Conservation (phyloP, 2,113 vertebrate genomes). For the Myiopsitta monachus region DNA sequence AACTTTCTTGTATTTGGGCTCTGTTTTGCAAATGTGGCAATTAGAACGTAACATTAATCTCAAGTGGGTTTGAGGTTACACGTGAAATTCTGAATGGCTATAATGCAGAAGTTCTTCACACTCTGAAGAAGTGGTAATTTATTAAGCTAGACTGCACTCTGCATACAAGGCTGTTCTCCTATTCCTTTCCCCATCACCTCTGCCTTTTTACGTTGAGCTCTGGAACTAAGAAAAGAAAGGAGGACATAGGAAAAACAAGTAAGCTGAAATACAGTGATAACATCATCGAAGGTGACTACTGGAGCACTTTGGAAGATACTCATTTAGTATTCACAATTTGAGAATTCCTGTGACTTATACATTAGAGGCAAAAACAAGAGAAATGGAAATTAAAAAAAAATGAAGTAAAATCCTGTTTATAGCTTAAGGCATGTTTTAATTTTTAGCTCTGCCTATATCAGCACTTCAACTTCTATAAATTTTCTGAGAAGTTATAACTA, state of each 20-base stretch:
- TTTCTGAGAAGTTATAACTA: not conserved
- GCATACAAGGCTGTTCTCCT: not conserved
- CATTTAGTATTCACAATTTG: not conserved
- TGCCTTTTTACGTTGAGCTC: not conserved
- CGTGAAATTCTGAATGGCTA: not conserved
- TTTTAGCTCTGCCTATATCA: constrained; percentile 28
- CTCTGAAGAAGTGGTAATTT: not conserved
- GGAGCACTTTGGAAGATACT: not conserved
- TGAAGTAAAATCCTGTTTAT: not conserved
- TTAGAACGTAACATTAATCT: not conserved
- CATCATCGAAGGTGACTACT: not conserved
- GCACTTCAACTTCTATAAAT: not conserved
- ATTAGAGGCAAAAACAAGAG: not conserved
- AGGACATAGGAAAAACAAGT: not conserved
- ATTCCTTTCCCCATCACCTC: not conserved
- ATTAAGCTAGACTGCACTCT: not conserved
- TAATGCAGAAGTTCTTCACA: not conserved
- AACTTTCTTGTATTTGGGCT: not conserved
- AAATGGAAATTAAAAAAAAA: not conserved
- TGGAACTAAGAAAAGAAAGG: not conserved
- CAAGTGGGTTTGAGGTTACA: not conserved
- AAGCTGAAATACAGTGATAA: not conserved
- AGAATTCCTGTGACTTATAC: not conserved
- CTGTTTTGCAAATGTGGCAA: not conserved
- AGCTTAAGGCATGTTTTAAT: not conserved